phyloP scores from a whole-genome alignment of 2,113 vertebrate species.

The Sebastes fasciatus region DNA sequence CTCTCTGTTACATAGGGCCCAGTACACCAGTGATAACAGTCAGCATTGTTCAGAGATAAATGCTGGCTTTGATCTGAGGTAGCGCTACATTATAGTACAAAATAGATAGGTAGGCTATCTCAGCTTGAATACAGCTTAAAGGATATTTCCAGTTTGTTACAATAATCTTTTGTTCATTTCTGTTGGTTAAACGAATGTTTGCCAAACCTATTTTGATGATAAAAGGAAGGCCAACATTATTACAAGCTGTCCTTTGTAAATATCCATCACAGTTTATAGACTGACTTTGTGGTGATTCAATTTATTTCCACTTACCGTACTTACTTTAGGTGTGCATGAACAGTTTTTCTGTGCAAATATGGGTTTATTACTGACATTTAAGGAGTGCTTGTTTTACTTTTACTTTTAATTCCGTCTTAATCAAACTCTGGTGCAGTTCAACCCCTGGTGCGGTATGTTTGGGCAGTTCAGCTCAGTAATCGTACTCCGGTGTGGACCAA shows the following conservation, averaged over 20 bases:
- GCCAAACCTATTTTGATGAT: background rate
- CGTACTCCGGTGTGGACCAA: too few relatives aligned
- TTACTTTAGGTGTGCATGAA: background rate
- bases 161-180: background rate
- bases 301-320: background rate
- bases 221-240: background rate
- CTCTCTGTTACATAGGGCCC: constrained; percentile 42
- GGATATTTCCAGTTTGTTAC: background rate
- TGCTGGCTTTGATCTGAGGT: constrained; percentile 49
- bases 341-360: too few relatives aligned
- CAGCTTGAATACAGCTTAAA: background rate
- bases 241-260: background rate
- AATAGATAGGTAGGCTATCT: constrained; percentile 6
- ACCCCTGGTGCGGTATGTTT: too few relatives aligned
- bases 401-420: too few relatives aligned
- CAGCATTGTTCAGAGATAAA: constrained; percentile 59
- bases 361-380: too few relatives aligned
- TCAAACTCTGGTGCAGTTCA: too few relatives aligned
- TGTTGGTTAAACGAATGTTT: background rate
- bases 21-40: constrained; percentile 36
- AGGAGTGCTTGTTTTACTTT: too few relatives aligned
- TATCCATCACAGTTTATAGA: background rate
- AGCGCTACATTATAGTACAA: constrained; percentile 1
- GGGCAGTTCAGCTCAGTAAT: too few relatives aligned
- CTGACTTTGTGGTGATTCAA: background rate